Evolutionary conservation across 2,888 invertebrate genomes (phyloP).

Genomic region (Amphipyra tragopoginis): DNA sequence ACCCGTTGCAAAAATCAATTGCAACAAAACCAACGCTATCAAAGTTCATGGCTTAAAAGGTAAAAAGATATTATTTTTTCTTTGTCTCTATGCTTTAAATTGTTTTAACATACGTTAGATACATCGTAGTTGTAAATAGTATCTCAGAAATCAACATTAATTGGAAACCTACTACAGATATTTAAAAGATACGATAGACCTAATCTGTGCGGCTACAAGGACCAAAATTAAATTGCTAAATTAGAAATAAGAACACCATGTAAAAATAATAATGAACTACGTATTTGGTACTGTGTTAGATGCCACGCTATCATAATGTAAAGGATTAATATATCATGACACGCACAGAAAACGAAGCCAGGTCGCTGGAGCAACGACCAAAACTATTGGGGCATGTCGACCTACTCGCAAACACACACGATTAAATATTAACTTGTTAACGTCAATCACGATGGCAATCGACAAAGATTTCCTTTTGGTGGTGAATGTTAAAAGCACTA

Average conservation of each 20-base stretch:
- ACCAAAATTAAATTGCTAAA: too few species aligned
- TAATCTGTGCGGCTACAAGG: too few species aligned
- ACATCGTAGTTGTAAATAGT: too few species aligned
- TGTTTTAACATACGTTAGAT: too few species aligned
- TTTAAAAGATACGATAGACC: too few species aligned
- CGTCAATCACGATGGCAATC: slow-evolving; percentile 36
- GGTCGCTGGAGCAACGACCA: slow-evolving; percentile 31
- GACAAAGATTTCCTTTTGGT: slow-evolving; percentile 12
- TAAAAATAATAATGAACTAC: too few species aligned
- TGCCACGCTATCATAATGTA: slow-evolving; percentile 30
- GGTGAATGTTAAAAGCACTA: slow-evolving; percentile 21
- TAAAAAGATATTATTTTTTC: slow-evolving; percentile 7
- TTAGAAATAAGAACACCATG: too few species aligned
- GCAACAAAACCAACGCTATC: slow-evolving; percentile 5
- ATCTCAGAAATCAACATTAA: too few species aligned
- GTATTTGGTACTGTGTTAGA: slow-evolving; percentile 5
- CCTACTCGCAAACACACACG: slow-evolving; percentile 10
- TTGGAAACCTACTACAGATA: too few species aligned
- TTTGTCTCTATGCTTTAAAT: background rate
- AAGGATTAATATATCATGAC: slow-evolving; percentile 36
- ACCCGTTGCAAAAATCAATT: slow-evolving; percentile 26
- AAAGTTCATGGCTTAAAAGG: background rate
- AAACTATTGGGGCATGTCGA: slow-evolving; percentile 35
- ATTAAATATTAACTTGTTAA: slow-evolving; percentile 18
- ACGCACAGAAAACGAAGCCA: slow-evolving; percentile 32